These are phyloP conservation scores for Drepana arcuata DNA, from an alignment of 1,140 invertebrate species.

Conservation along the genomic window DNA sequence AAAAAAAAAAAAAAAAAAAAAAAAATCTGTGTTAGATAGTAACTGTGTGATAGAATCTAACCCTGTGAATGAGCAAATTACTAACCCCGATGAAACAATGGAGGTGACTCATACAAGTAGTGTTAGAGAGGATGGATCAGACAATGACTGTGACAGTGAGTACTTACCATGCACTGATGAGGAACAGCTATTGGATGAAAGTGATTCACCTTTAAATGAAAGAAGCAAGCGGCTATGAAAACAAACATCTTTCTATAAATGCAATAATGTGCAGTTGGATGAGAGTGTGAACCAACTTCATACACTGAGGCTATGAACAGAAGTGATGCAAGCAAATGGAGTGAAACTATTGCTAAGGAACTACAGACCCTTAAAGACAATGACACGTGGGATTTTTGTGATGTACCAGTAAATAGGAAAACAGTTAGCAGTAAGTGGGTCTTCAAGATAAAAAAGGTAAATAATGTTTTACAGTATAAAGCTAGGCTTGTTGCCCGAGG, in stretches of 20 bases:
- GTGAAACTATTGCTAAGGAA: slow-evolving; percentile 24
- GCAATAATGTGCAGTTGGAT: slow-evolving; percentile 15
- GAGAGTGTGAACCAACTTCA: slow-evolving; percentile 18
- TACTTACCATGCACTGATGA: slow-evolving; percentile 16
- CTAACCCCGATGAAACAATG: too few relatives aligned
- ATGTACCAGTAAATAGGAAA: slow-evolving; percentile 15
- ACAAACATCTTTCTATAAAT: slow-evolving; percentile 17
- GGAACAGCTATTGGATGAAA: slow-evolving; percentile 13
- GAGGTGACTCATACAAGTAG: slow-evolving; percentile 1
- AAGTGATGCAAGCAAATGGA: slow-evolving; percentile 24
- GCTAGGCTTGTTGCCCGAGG: slow-evolving; percentile 24
- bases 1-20: too few relatives aligned
- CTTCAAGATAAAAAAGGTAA: slow-evolving; percentile 24
- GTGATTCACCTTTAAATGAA: slow-evolving; percentile 8
- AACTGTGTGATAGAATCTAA: too few relatives aligned
- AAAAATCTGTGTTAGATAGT: too few relatives aligned
- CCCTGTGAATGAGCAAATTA: too few relatives aligned
- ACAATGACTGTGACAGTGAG: slow-evolving; percentile 13
- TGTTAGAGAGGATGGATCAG: not conserved
- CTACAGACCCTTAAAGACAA: slow-evolving; percentile 24
- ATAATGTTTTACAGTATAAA: slow-evolving; percentile 21
- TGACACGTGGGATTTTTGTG: slow-evolving; percentile 21
- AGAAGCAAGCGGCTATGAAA: slow-evolving; percentile 10
- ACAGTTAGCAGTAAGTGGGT: slow-evolving; percentile 29
- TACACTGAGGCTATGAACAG: slow-evolving; percentile 27